Conservation (phyloP, 2,113 vertebrate genomes). For the Turdus rufiventris region DNA sequence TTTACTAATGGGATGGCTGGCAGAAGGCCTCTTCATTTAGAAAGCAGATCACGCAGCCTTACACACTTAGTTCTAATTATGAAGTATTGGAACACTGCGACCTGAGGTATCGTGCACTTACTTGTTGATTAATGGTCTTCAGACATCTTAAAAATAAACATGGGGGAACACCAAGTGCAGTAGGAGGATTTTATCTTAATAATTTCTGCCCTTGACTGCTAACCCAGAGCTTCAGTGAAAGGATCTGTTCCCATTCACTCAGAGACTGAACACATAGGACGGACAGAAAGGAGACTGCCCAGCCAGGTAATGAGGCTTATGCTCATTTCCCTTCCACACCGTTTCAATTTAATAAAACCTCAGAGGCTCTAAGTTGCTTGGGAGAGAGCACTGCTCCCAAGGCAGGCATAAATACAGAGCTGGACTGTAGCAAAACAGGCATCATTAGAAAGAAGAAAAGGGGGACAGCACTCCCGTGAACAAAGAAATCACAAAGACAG, state of each 20-base stretch:
- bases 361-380: neutral
- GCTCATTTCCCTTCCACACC: neutral
- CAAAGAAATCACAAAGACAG: neutral
- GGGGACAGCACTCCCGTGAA: neutral
- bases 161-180: neutral
- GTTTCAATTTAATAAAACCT: neutral
- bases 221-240: neutral
- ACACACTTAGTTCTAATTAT: neutral
- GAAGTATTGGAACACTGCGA: neutral
- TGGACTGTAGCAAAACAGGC: neutral
- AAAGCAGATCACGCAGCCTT: neutral
- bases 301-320: fast-evolving
- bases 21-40: neutral
- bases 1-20: conserved; percentile 57
- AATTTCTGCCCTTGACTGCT: neutral
- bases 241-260: fast-evolving
- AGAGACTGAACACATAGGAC: fast-evolving
- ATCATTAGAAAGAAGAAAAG: neutral
- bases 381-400: neutral
- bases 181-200: neutral
- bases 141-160: neutral
- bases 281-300: neutral
- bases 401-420: neutral
- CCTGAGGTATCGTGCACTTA: neutral
- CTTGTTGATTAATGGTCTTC: conserved; percentile 40